phyloP scores from a whole-genome alignment of 2,797 vertebrate species.

The Clangula hyemalis region DNA sequence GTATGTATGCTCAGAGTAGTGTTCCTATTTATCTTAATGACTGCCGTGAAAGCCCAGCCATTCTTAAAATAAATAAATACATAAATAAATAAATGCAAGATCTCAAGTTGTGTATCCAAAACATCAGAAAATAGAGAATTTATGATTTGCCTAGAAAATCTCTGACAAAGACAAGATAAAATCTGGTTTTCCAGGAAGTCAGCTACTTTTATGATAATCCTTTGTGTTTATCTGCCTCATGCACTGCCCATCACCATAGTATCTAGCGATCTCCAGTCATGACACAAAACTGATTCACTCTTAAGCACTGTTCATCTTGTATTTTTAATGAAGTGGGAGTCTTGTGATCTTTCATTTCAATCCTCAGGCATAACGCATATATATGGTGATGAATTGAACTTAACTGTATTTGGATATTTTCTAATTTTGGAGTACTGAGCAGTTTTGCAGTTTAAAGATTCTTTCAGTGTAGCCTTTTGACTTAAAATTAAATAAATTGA shows the following conservation, averaged over 20 bases:
- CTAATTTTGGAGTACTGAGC: background rate
- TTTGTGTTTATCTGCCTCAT: background rate
- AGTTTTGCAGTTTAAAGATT: slow-evolving; percentile 18
- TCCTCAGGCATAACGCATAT: slow-evolving; percentile 6
- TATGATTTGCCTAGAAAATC: background rate
- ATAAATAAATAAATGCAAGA: background rate
- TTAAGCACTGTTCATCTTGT: background rate
- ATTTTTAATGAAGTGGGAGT: slow-evolving; percentile 14
- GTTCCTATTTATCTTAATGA: background rate
- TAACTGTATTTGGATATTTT: background rate
- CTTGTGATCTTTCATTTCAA: slow-evolving; percentile 46
- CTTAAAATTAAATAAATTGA: background rate
- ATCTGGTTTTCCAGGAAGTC: background rate
- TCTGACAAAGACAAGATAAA: background rate
- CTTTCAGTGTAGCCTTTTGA: background rate
- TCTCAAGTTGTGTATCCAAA: background rate
- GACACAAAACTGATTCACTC: background rate
- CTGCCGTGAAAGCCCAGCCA: background rate
- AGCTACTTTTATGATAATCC: background rate
- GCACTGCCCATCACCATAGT: background rate
- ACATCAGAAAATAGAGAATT: background rate
- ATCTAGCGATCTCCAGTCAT: background rate
- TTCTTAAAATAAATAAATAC: background rate
- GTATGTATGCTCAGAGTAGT: background rate
- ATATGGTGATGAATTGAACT: slow-evolving; percentile 8